Evolutionary conservation across 2,888 invertebrate species (phyloP).

Genomic region (Fabriciana adippe): DNA sequence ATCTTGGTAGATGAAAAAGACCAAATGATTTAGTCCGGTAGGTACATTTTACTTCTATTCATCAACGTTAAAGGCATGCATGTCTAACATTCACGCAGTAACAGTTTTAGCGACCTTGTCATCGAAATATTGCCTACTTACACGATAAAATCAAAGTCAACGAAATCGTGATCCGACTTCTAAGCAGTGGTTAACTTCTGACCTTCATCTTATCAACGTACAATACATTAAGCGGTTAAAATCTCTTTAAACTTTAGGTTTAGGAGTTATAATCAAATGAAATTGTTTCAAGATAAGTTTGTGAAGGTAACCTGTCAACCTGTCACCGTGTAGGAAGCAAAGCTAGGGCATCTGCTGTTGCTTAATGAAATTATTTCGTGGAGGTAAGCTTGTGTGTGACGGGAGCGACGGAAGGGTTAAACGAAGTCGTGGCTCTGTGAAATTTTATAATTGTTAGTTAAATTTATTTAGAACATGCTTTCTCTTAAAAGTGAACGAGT

Average conservation of each 20-base stretch:
- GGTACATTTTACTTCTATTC: no score
- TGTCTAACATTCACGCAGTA: not conserved
- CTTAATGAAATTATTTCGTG: constrained; percentile 65
- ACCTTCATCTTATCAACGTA: constrained; percentile 46
- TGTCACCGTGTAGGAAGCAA: constrained; percentile 57
- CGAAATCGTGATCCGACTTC: constrained; percentile 50
- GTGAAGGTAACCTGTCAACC: constrained; percentile 49
- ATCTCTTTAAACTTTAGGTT: not conserved
- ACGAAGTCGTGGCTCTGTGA: constrained; percentile 42
- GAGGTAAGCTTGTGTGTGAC: constrained; percentile 45
- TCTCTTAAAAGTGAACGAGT: constrained; percentile 15
- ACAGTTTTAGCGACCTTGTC: constrained; percentile 29
- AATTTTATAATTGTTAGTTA: constrained; percentile 27
- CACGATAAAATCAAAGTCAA: constrained; percentile 36
- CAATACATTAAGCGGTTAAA: constrained; percentile 11
- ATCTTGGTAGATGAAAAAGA: no score
- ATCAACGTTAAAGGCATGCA: not conserved
- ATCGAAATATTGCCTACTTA: constrained; percentile 23
- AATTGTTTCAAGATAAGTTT: constrained; percentile 18
- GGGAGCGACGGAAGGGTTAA: constrained; percentile 41
- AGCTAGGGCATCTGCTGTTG: constrained; percentile 48
- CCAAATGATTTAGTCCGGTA: no score
- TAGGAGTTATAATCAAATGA: constrained; percentile 19
- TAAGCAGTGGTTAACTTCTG: constrained; percentile 60
- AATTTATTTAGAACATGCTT: constrained; percentile 20